Conservation (phyloP, 2,888 invertebrate species). For the Nomada ferruginata region DNA sequence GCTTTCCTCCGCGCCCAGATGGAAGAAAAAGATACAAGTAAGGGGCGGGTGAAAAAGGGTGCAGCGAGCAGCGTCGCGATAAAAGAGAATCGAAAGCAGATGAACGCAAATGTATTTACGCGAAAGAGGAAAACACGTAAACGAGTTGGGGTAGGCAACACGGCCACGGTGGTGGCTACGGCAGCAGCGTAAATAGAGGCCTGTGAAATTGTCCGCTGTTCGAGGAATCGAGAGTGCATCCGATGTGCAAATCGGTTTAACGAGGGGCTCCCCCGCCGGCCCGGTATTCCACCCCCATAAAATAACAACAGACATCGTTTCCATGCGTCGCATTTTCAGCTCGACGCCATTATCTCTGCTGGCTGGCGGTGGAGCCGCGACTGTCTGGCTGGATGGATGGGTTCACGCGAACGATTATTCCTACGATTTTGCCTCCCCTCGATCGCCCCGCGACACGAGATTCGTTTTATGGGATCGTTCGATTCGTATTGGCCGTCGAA, state of each 20-base stretch:
- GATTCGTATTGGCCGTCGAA: background rate
- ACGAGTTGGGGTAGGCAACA: conserved; percentile 39
- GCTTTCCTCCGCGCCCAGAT: too few species aligned
- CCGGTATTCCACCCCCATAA: conserved; percentile 65
- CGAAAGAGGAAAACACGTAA: conserved; percentile 54
- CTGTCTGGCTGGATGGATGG: background rate
- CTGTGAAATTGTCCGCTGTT: conserved; percentile 77
- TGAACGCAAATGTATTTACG: conserved; percentile 39
- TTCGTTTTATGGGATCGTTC: conserved; percentile 22
- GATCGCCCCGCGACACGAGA: conserved; percentile 2
- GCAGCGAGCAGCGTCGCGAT: background rate
- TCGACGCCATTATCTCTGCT: conserved; percentile 69
- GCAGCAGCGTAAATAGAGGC: conserved; percentile 60
- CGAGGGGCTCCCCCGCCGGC: conserved; percentile 62
- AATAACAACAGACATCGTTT: conserved; percentile 78
- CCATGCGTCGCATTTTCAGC: conserved; percentile 70
- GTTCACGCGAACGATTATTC: conserved; percentile 32
- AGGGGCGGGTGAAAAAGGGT: background rate
- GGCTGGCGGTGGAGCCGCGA: conserved; percentile 7
- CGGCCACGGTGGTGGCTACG: background rate
- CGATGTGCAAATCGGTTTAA: conserved; percentile 82
- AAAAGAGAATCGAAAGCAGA: conserved; percentile 5
- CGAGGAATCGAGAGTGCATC: conserved; percentile 75
- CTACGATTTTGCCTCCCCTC: background rate
- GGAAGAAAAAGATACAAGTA: background rate